Evolutionary conservation across 2,113 vertebrate genomes (phyloP).

Genomic region (Oenanthe melanoleuca): DNA sequence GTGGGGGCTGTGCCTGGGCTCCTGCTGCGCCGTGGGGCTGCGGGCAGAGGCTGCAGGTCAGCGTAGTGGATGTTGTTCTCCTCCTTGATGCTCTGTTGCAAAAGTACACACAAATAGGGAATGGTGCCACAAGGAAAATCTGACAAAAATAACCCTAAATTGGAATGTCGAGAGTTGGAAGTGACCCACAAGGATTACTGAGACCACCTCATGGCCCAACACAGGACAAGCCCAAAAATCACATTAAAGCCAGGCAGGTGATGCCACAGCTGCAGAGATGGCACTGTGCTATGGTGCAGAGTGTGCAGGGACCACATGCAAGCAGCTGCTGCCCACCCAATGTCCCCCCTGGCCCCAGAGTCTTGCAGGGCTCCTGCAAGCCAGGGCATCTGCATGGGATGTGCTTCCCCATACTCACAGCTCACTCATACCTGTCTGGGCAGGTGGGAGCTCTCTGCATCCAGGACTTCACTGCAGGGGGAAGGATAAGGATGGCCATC

Average conservation of each 20-base stretch:
- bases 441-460: not conserved
- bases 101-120: not conserved
- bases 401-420: not conserved
- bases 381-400: rapidly evolving
- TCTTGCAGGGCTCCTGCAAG: not conserved
- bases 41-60: not conserved
- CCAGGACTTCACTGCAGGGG: not conserved
- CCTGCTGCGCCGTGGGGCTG: rapidly evolving
- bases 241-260: rapidly evolving
- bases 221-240: not conserved
- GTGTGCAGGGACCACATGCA: rapidly evolving
- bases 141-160: not conserved
- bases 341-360: not conserved
- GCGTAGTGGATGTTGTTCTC: slow-evolving; percentile 27
- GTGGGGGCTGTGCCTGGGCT: not conserved
- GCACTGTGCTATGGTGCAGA: rapidly evolving
- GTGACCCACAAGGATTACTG: rapidly evolving
- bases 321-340: not conserved
- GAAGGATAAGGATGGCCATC: not conserved
- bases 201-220: not conserved
- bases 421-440: slow-evolving; percentile 3
- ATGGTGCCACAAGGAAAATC: not conserved
- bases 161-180: not conserved
- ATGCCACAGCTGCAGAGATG: not conserved
- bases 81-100: not conserved